Evolutionary conservation across 2,113 vertebrate species (phyloP), one percentile per base, ranked within the genome.

Genomic region (Dascyllus trimaculatus): DNA sequence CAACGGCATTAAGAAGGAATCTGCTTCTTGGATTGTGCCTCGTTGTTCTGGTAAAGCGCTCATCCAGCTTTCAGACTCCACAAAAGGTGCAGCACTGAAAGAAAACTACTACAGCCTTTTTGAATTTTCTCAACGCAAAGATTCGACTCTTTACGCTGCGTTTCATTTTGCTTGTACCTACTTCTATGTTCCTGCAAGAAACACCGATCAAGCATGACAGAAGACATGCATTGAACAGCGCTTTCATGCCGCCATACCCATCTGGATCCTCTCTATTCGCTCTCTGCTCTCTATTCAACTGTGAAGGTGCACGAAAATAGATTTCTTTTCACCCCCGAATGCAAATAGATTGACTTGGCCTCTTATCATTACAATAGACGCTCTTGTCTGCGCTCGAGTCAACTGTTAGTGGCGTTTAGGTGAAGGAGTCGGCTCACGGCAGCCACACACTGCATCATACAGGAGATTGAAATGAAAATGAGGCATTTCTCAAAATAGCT

Each of bases 401-500:
- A 88, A 80, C 84, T 86, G 85, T 86, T 81, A 60, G 71, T 49
- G 69, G 77, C 64, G 46, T 81, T 78, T 74, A 81, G 87, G 88
- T 88, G 84, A 90, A 79, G 75, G 72, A 85, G 85, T 74, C 85
- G n/a, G 73, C 64, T 72, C 49, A 58, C 52, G 75, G 78, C 79
- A 78, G 76, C 74, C 57, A 14, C 14, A 80, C 80, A 58, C 79
- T 43, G 18, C 51, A 82, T 89, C 69, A 46, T 52, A 43, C 70
- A 75, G 82, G 24, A 86, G 85, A 89, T 87, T 90, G 92, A 92
- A 83, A 85, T 75, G 88, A 90, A 92, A 92, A 93, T 90, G 87
- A 92, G 81, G 79, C 63, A 1, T 80, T 69, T 86, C 84, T 88
- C 65, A 71, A 84, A 89, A 85, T 88, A 88, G 88, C 91, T 84